Percentiles rank a stretch among this genome's conserved stretches.
phyloP scores from a whole-genome alignment of 2,113 vertebrate species.

The Chrysochloris asiatica region DNA sequence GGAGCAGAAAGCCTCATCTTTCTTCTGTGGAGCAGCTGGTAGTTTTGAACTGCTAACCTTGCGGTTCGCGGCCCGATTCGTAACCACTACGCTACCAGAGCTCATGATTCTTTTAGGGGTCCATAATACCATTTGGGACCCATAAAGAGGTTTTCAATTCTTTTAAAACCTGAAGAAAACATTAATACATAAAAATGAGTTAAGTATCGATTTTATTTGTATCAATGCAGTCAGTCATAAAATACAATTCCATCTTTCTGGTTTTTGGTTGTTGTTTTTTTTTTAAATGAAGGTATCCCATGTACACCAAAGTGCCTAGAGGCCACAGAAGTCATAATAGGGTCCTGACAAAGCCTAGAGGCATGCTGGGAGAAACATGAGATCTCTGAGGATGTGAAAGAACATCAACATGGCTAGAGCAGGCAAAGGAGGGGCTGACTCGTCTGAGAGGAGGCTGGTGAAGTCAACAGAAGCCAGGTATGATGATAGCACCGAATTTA shows the following conservation, averaged over 20 bases:
- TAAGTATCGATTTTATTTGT: not conserved
- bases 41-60: too few species aligned
- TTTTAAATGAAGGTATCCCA: rapidly evolving
- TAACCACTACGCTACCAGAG: too few species aligned
- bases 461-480: not conserved
- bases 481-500: not conserved
- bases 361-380: rapidly evolving
- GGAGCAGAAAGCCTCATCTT: too few species aligned
- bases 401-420: not conserved
- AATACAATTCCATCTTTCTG: not conserved
- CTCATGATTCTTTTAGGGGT: not conserved
- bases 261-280: not conserved
- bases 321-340: not conserved
- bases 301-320: not conserved
- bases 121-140: too few species aligned
- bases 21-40: too few species aligned
- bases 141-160: slow-evolving; percentile 9
- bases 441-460: not conserved
- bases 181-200: not conserved
- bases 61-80: too few species aligned
- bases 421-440: too few species aligned
- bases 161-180: slow-evolving; percentile 32
- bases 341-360: not conserved
- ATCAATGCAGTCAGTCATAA: not conserved
- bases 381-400: not conserved